Evolutionary conservation across 2,113 vertebrate genomes (phyloP).

Genomic region (Anhinga anhinga): DNA sequence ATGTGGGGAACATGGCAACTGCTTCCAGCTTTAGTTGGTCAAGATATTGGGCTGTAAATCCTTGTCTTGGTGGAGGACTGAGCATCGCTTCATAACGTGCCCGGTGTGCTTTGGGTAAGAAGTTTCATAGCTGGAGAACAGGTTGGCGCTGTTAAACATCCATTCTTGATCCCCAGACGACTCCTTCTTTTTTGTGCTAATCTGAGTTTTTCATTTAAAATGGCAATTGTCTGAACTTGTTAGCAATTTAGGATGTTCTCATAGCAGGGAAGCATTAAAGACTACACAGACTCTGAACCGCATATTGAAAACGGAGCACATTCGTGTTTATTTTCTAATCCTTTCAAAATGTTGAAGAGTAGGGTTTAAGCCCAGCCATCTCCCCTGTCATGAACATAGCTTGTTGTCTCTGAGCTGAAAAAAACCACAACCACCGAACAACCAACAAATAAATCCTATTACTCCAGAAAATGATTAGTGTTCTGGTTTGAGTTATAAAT

Average conservation of each 20-base stretch:
- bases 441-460: slow-evolving; percentile 67
- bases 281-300: neutral
- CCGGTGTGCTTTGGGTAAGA: slow-evolving; percentile 16
- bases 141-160: slow-evolving; percentile 22
- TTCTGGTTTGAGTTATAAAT: slow-evolving; percentile 67
- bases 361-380: slow-evolving; percentile 19
- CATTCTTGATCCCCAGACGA: neutral
- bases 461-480: slow-evolving; percentile 65
- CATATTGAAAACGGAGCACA: slow-evolving; percentile 15
- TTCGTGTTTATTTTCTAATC: slow-evolving; percentile 38
- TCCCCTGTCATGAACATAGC: slow-evolving; percentile 8
- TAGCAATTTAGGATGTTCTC: slow-evolving; percentile 29
- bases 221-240: slow-evolving; percentile 44
- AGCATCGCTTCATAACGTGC: neutral
- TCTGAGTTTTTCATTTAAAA: slow-evolving; percentile 43
- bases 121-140: slow-evolving; percentile 43
- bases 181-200: neutral
- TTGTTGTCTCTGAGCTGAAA: slow-evolving; percentile 41
- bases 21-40: neutral
- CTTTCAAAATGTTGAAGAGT: slow-evolving; percentile 12
- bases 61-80: neutral
- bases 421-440: slow-evolving; percentile 12
- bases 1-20: neutral
- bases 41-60: slow-evolving; percentile 52
- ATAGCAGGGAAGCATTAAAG: slow-evolving; percentile 3